Conservation (phyloP, 2,113 vertebrate genomes). For the Oncorhynchus mykiss region DNA sequence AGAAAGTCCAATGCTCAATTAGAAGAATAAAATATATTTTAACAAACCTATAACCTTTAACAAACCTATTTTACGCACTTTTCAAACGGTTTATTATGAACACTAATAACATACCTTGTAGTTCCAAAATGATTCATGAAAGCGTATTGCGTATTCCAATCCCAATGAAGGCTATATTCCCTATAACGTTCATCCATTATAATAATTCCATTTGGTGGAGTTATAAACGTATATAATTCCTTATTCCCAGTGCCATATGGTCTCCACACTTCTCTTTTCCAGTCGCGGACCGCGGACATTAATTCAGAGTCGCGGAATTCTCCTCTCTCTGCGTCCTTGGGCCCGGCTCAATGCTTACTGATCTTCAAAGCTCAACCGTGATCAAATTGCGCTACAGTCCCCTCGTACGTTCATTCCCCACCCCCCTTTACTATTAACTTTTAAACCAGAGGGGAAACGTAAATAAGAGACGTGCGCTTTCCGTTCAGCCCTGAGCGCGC, state of each 20-base stretch:
- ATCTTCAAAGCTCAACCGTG: conserved; percentile 75
- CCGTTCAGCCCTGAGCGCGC: conserved; percentile 7
- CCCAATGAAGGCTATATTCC: conserved; percentile 57
- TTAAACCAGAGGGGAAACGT: conserved; percentile 56
- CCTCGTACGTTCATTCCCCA: conserved; percentile 45
- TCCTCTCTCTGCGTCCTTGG: conserved; percentile 55
- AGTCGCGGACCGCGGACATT: conserved; percentile 49
- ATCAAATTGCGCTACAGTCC: conserved; percentile 65
- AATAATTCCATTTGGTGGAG: conserved; percentile 38
- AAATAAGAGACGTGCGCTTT: conserved; percentile 49
- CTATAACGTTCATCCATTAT: conserved; percentile 60
- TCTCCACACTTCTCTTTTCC: conserved; percentile 47
- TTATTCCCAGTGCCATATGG: conserved; percentile 45
- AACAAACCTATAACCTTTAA: not conserved
- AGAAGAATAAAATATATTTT: not conserved
- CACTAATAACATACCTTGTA: conserved; percentile 64
- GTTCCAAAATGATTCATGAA: conserved; percentile 59
- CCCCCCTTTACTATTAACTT: conserved; percentile 63
- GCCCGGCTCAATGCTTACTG: conserved; percentile 71
- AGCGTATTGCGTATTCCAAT: conserved; percentile 22
- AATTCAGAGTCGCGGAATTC: conserved; percentile 39
- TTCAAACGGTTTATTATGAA: not conserved
- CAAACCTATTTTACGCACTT: not conserved
- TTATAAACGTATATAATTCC: conserved; percentile 51
- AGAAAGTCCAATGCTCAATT: too few species aligned